Evolutionary conservation across 2,113 vertebrate genomes (phyloP).

Genomic region (Pedionomus torquatus): DNA sequence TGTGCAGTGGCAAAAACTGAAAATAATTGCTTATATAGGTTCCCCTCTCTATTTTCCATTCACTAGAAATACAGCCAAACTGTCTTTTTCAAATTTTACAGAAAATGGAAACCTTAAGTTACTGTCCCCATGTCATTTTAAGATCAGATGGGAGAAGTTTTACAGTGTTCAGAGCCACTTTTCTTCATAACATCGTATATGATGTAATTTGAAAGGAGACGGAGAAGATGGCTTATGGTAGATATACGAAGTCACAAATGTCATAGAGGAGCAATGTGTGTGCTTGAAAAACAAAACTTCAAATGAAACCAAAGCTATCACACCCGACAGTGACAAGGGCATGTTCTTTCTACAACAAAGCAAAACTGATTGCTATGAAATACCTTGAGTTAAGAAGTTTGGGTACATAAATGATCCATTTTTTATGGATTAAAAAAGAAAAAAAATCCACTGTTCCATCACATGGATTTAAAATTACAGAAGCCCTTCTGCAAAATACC

Average conservation of each 20-base stretch:
- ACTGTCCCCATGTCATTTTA: not conserved
- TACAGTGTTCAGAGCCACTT: not conserved
- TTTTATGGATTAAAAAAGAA: not conserved
- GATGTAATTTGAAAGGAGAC: not conserved
- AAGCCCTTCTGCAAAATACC: not conserved
- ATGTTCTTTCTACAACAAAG: not conserved
- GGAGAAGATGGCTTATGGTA: accelerated
- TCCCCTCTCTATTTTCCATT: not conserved
- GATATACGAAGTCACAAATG: not conserved
- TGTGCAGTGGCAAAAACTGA: not conserved
- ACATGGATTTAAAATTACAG: not conserved
- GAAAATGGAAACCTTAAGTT: not conserved
- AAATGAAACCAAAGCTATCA: not conserved
- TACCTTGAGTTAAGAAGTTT: not conserved
- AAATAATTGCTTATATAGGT: not conserved
- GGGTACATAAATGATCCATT: not conserved
- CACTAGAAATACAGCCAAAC: not conserved
- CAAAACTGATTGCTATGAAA: not conserved
- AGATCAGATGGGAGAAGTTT: not conserved
- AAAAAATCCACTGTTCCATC: not conserved
- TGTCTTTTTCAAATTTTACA: not conserved
- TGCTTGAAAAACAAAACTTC: not conserved
- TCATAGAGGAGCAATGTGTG: not conserved
- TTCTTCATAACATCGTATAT: not conserved
- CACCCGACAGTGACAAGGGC: not conserved